Base-by-base conservation (phyloP, 2,797 vertebrate species). In the Coilia nasus region DNA sequence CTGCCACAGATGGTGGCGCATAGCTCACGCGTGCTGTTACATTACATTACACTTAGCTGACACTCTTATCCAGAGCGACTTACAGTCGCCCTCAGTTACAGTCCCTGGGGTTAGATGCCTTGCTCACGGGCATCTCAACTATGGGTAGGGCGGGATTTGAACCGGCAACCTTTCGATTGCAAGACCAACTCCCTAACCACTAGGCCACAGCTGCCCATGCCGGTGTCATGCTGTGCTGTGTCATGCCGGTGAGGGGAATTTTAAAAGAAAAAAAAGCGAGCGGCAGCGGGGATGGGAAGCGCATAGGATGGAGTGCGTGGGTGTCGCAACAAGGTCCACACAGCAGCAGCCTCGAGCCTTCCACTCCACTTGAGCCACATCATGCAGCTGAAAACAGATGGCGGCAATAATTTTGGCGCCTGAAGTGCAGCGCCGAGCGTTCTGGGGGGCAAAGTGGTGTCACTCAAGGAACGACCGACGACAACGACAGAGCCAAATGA, bases 1-100 rank as follows among this genome's bases (percentile, higher is more conserved):
- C 90, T 89, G 90, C 89, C 89, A 87, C 82, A 90, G 81, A 90
- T 90, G 90, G 82, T 75, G 82, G 59, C 56, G 75, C 50, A 80
- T 44, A 87, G 71, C 71, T 86, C 86, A 81, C 64, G 47, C 44
- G 86, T 15, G 67, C 14, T 54, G 50, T 54, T n/a, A n/a, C n/a
- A n/a, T n/a, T n/a, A n/a, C n/a, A n/a, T n/a, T n/a, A n/a, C n/a
- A n/a, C n/a, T n/a, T n/a, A n/a, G n/a, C n/a, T n/a, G n/a, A n/a
- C n/a, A n/a, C n/a, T n/a, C n/a, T n/a, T n/a, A n/a, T n/a, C n/a
- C n/a, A n/a, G n/a, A n/a, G n/a, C n/a, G n/a, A n/a, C n/a, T n/a
- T n/a, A n/a, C n/a, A n/a, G n/a, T n/a, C n/a, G n/a, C n/a, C n/a
- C n/a, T n/a, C n/a, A n/a, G n/a, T n/a, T n/a, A n/a, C n/a, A n/a